Evolutionary conservation across 1,140 invertebrate species (phyloP), one percentile per base, ranked within the genome.

Genomic region (Micrasema longulum): DNA sequence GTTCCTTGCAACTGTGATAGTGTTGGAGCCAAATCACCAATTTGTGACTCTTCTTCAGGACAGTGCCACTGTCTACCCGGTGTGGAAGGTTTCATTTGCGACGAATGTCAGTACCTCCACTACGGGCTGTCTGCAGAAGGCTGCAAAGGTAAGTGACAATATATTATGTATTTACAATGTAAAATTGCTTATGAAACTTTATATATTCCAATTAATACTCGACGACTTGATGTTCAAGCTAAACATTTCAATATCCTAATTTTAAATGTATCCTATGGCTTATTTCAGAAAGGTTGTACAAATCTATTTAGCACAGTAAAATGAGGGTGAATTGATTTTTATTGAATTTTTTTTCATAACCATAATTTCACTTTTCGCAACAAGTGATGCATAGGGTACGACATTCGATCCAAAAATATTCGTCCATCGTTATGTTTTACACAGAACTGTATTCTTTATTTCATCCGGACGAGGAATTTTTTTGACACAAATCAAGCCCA

Each of bases 1-100:
- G 81, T 86, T 3, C 80, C 88, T 48, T 98, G 97, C 82, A 85
- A 87, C 20, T 98, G 97, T 83, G n/a, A n/a, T n/a, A 88, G 94
- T 79, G 73, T 87, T 31, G 96, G 95, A 5, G 89, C 95, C 10
- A 78, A 81, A 1, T 86, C 86, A 2, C 77, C 77, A 43, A 79
- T 85, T 1, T 98, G 96, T 84, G 90, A 97, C 75, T 77, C 88
- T 0, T 78, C 82, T 0, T 89, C 83, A 20, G 97, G 97, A 1
- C 89, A 91, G 62, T 97, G 96, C 85, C 77, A 82, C 3, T 94
- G 92, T 78, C 85, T 85, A 47, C 77, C 80, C 0, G 95, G 95
- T 16, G 91, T 95, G 2, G 89, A 89, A 45, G 94, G 95, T 11
- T 86, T 89, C n/a, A 88, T 87, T 57, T 97, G 96, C 80, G 90